Conservation (phyloP, 2,888 invertebrate species). For the Uropetala carovei region DNA sequence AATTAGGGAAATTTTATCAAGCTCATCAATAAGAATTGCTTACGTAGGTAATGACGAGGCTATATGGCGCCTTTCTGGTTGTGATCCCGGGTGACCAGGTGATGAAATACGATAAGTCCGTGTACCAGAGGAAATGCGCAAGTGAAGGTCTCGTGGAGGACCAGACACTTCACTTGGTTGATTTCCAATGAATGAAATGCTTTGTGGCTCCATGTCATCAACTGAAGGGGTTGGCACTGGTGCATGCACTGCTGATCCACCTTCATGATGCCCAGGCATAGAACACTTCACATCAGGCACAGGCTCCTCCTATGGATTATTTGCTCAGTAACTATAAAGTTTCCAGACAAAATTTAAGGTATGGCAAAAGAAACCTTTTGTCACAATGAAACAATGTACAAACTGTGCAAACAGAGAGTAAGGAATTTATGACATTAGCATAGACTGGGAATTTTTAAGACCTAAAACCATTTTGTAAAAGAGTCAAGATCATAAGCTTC, state of each 20-base stretch:
- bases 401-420: too few relatives aligned
- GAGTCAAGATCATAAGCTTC: too few relatives aligned
- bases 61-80: slow-evolving; percentile 68
- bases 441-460: neutral
- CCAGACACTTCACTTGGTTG: slow-evolving; percentile 71
- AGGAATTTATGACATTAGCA: too few relatives aligned
- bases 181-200: slow-evolving; percentile 93
- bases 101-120: slow-evolving; percentile 93
- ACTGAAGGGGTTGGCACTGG: slow-evolving; percentile 83
- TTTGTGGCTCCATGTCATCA: slow-evolving; percentile 95
- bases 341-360: too few relatives aligned
- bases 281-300: slow-evolving; percentile 24
- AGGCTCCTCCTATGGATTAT: slow-evolving; percentile 10
- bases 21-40: neutral
- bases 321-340: neutral
- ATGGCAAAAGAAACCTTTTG: neutral
- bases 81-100: slow-evolving; percentile 82
- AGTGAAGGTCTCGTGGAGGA: slow-evolving; percentile 60
- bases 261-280: neutral
- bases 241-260: slow-evolving; percentile 74
- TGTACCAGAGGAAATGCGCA: slow-evolving; percentile 82
- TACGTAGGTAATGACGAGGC: slow-evolving; percentile 53
- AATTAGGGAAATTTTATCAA: neutral
- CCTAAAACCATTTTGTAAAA: neutral
- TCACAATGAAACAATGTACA: too few relatives aligned